Evolutionary conservation across 2,888 invertebrate species (phyloP).

Genomic region (Lepidochitona cinerea): DNA sequence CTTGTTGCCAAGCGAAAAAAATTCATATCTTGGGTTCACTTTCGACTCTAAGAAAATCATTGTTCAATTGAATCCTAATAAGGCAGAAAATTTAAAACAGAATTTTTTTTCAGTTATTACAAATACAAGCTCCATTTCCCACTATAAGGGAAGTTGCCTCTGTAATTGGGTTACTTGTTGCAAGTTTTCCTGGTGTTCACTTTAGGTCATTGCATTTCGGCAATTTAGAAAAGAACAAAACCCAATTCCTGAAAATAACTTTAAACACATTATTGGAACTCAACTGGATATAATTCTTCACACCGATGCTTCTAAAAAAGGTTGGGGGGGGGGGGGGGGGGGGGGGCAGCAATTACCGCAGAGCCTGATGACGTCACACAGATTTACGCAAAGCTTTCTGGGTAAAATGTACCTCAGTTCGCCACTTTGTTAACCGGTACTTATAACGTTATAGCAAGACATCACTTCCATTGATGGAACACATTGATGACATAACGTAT

Average conservation of each 20-base stretch:
- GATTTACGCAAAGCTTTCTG: too few relatives aligned
- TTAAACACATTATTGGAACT: too few relatives aligned
- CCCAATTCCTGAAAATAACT: too few relatives aligned
- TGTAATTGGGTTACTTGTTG: not conserved
- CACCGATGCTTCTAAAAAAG: slow-evolving; percentile 8
- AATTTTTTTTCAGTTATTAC: not conserved
- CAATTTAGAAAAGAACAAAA: too few relatives aligned
- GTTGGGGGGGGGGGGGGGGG: not conserved
- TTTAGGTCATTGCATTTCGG: too few relatives aligned
- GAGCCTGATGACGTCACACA: too few relatives aligned
- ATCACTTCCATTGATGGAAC: too few relatives aligned
- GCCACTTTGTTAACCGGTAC: too few relatives aligned
- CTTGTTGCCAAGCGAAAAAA: not conserved
- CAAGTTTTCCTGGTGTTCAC: not conserved
- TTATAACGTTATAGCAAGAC: too few relatives aligned
- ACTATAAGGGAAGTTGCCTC: not conserved
- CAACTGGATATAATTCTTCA: not conserved
- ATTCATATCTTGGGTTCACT: not conserved
- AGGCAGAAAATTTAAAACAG: not conserved
- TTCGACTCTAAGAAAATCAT: not conserved
- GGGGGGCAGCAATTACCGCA: too few relatives aligned
- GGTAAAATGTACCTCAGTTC: too few relatives aligned
- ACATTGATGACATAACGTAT: too few relatives aligned
- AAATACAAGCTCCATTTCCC: not conserved
- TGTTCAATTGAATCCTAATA: not conserved